Evolutionary conservation across 2,888 invertebrate species (phyloP).

Genomic region (Drosophila tanythrix): DNA sequence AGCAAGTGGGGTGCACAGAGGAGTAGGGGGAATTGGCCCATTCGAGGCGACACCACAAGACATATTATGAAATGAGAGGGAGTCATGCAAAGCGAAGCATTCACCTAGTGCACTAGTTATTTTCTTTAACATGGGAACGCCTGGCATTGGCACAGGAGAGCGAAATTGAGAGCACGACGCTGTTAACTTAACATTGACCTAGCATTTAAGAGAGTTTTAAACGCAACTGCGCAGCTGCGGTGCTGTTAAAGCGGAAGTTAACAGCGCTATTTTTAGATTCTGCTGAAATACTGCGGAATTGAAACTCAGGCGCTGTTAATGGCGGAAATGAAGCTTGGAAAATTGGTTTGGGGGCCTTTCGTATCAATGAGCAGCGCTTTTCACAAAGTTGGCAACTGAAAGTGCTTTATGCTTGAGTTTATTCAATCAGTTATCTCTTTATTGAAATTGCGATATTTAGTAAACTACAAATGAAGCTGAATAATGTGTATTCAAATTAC

Average conservation of each 20-base stretch:
- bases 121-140: slow-evolving; percentile 28
- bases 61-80: slow-evolving; percentile 54
- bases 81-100: slow-evolving; percentile 51
- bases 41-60: slow-evolving; percentile 42
- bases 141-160: slow-evolving; percentile 43
- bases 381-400: slow-evolving; percentile 1
- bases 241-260: slow-evolving; percentile 24
- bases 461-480: neutral
- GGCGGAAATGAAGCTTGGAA: slow-evolving; percentile 26
- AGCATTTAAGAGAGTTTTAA: slow-evolving; percentile 68
- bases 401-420: neutral
- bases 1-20: slow-evolving; percentile 1
- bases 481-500: neutral
- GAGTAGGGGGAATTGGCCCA: slow-evolving; percentile 18
- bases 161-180: slow-evolving; percentile 7
- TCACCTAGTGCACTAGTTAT: slow-evolving; percentile 56
- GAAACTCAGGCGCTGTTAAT: slow-evolving; percentile 21
- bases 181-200: slow-evolving; percentile 38
- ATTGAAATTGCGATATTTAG: neutral
- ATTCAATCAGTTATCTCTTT: neutral
- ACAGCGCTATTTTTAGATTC: slow-evolving; percentile 16
- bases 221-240: slow-evolving; percentile 55
- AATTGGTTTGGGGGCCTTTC: slow-evolving; percentile 2
- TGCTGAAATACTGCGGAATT: slow-evolving; percentile 21
- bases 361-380: neutral